Conservation (phyloP, 2,888 invertebrate genomes). For the Gortyna flavago region DNA sequence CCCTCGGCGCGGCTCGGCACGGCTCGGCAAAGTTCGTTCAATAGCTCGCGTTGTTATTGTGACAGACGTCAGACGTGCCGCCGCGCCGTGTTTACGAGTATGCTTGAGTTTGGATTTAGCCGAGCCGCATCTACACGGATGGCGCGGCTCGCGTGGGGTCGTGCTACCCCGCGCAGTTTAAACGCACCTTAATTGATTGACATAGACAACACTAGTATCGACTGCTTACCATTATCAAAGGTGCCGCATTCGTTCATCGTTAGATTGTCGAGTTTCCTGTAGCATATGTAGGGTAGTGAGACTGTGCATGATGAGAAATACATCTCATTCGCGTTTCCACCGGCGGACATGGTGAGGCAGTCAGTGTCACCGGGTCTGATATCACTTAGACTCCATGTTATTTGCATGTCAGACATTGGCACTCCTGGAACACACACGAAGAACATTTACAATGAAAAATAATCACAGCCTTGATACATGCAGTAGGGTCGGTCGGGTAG, state of each 20-base stretch:
- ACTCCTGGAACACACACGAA: constrained; percentile 25
- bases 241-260: constrained; percentile 35
- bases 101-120: too few species aligned
- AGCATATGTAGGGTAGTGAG: constrained; percentile 24
- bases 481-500: too few species aligned
- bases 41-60: too few species aligned
- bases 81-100: too few species aligned
- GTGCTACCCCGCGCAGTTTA: too few species aligned
- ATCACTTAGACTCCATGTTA: fast-evolving
- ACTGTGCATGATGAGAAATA: neutral
- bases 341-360: neutral
- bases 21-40: too few species aligned
- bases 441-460: neutral
- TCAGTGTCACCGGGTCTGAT: fast-evolving
- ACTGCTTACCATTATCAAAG: constrained; percentile 31
- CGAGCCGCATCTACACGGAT: too few species aligned
- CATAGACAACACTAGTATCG: too few species aligned
- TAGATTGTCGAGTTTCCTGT: constrained; percentile 26
- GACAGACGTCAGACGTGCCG: too few species aligned
- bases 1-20: too few species aligned
- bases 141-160: too few species aligned
- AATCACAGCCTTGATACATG: neutral
- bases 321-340: fast-evolving
- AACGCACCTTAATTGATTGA: neutral
- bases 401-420: neutral